These are phyloP conservation scores for Melolontha melolontha DNA, from an alignment of 2,888 invertebrate species.

Conservation along the genomic window DNA sequence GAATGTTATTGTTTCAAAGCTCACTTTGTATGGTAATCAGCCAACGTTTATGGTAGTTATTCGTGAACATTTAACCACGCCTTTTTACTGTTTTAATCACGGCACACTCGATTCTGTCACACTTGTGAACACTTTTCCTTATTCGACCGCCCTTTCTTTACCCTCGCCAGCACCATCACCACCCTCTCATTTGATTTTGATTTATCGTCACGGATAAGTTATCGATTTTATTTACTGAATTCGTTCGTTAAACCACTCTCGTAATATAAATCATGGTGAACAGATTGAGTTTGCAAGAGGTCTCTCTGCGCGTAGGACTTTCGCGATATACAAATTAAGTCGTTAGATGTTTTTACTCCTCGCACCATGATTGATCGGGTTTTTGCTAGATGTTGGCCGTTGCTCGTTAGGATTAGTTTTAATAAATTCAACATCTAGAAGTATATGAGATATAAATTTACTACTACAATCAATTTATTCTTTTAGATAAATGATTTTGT, in stretches of 20 bases:
- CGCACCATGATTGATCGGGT: slow-evolving; percentile 12
- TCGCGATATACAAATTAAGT: slow-evolving; percentile 32
- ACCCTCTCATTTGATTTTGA: slow-evolving; percentile 23
- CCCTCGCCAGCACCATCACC: not conserved
- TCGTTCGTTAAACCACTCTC: slow-evolving; percentile 12
- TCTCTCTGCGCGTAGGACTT: slow-evolving; percentile 8
- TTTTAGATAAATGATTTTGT: too few relatives aligned
- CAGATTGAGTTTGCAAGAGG: slow-evolving; percentile 36
- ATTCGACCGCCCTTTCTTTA: not conserved
- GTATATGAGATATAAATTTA: too few relatives aligned
- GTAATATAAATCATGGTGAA: slow-evolving; percentile 27
- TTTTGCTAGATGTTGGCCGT: slow-evolving; percentile 21
- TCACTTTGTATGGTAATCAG: slow-evolving; percentile 57
- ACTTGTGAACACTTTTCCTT: slow-evolving; percentile 26
- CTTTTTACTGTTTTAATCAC: slow-evolving; percentile 51
- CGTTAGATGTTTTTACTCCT: slow-evolving; percentile 28
- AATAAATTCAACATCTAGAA: not conserved
- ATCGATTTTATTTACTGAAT: slow-evolving; percentile 30
- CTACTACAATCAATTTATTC: too few relatives aligned
- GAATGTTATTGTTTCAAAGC: slow-evolving; percentile 59
- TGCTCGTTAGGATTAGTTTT: slow-evolving; percentile 2
- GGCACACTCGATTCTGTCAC: slow-evolving; percentile 33
- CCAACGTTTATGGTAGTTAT: slow-evolving; percentile 43
- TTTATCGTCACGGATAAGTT: slow-evolving; percentile 21
- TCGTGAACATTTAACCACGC: slow-evolving; percentile 47